phyloP scores from a whole-genome alignment of 2,888 invertebrate species.

The Aphidius colemani region DNA sequence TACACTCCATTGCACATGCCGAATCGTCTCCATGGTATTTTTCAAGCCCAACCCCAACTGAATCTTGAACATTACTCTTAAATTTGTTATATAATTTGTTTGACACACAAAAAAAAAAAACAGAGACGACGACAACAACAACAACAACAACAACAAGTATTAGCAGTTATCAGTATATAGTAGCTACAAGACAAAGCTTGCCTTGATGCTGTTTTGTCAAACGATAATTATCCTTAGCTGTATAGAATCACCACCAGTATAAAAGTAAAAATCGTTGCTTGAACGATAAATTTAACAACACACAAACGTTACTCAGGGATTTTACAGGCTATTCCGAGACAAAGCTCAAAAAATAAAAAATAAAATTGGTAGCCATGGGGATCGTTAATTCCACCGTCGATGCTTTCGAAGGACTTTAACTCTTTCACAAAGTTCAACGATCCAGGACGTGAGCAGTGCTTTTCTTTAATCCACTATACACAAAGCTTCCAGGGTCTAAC shows the following conservation, averaged over 20 bases:
- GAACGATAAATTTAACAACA: conserved; percentile 29
- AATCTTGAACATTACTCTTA: too few relatives aligned
- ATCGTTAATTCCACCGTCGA: conserved; percentile 28
- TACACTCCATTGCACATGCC: conserved; percentile 54
- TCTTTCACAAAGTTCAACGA: conserved; percentile 8
- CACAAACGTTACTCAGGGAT: conserved; percentile 14
- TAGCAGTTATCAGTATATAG: background rate
- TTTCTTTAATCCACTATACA: background rate
- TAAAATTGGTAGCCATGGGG: conserved; percentile 1
- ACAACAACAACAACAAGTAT: too few relatives aligned
- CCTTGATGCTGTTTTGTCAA: conserved; percentile 33
- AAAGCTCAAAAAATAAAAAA: conserved; percentile 6
- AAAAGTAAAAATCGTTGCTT: conserved; percentile 28
- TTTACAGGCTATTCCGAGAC: background rate
- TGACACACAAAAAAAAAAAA: conserved; percentile 4
- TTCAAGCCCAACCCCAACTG: background rate
- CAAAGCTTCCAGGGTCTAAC: background rate
- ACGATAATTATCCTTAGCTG: conserved; percentile 44
- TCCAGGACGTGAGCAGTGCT: conserved; percentile 20
- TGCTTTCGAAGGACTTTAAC: conserved; percentile 26
- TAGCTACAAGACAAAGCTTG: background rate
- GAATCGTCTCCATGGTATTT: conserved; percentile 50
- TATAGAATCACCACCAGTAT: conserved; percentile 17
- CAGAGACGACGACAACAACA: conserved; percentile 4
- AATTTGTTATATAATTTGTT: too few relatives aligned